Conservation (phyloP, 2,113 vertebrate genomes). For the Xenotilapia longispinis region DNA sequence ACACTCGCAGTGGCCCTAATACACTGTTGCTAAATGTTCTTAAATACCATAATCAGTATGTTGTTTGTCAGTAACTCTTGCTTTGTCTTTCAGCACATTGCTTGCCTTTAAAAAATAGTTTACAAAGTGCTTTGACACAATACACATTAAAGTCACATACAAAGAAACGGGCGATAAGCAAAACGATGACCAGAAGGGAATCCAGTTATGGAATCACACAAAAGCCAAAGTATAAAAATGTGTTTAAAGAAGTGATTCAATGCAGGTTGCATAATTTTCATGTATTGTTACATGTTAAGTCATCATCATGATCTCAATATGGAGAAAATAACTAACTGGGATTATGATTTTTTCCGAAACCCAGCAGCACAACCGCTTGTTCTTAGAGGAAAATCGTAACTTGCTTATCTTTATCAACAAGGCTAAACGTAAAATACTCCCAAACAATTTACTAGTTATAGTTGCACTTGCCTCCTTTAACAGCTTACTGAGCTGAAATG, state of each 20-base stretch:
- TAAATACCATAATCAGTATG: background rate
- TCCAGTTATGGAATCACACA: background rate
- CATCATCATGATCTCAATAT: background rate
- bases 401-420: background rate
- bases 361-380: rapidly evolving
- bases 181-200: rapidly evolving
- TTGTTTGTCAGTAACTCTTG: background rate
- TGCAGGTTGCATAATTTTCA: rapidly evolving
- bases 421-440: background rate
- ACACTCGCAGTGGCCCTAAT: background rate
- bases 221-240: background rate
- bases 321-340: background rate
- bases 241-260: background rate
- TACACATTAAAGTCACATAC: background rate
- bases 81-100: background rate
- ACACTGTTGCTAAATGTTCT: background rate
- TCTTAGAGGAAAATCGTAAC: background rate
- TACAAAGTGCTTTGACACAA: background rate
- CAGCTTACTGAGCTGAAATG: background rate
- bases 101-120: background rate
- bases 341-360: background rate
- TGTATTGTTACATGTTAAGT: background rate
- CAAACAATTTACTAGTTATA: background rate
- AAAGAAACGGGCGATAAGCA: rapidly evolving
- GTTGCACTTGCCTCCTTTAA: background rate